phyloP scores from a whole-genome alignment of 2,888 invertebrate species.

The Drosophila kuntzei region DNA sequence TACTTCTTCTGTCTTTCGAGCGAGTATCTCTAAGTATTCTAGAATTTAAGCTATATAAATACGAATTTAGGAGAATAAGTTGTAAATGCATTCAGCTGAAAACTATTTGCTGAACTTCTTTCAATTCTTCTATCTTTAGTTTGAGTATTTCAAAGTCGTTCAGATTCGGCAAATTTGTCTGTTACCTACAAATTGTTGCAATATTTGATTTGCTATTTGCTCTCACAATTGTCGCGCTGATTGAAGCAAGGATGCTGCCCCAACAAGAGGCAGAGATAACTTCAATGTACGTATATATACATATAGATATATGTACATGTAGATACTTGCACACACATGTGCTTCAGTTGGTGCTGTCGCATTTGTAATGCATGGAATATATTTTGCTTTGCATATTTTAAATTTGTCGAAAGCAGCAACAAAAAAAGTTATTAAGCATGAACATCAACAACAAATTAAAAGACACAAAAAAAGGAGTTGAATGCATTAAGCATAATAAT shows the following conservation, averaged over 20 bases:
- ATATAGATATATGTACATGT: slow-evolving; percentile 3
- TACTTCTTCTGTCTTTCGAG: neutral
- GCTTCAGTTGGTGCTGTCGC: slow-evolving; percentile 7
- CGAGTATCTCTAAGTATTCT: neutral
- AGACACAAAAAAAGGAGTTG: neutral
- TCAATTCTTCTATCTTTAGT: neutral
- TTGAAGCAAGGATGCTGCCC: slow-evolving; percentile 46
- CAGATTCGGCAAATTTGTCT: slow-evolving; percentile 1
- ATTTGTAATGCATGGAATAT: slow-evolving; percentile 76
- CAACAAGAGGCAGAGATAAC: slow-evolving; percentile 12
- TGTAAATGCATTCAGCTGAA: neutral
- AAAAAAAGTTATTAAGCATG: slow-evolving; percentile 55
- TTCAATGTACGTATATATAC: slow-evolving; percentile 11
- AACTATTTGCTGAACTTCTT: neutral
- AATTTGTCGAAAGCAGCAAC: slow-evolving; percentile 13
- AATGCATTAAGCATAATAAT: slow-evolving; percentile 30
- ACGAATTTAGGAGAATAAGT: neutral
- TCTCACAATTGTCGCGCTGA: slow-evolving; percentile 62
- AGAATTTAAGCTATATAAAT: neutral
- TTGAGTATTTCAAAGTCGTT: slow-evolving; percentile 15
- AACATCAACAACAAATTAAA: slow-evolving; percentile 32
- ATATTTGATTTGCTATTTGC: slow-evolving; percentile 73
- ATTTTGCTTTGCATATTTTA: slow-evolving; percentile 62
- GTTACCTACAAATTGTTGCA: slow-evolving; percentile 59
- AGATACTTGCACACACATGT: slow-evolving; percentile 11